Conservation (phyloP, 1,140 invertebrate species). For the Battus philenor region DNA sequence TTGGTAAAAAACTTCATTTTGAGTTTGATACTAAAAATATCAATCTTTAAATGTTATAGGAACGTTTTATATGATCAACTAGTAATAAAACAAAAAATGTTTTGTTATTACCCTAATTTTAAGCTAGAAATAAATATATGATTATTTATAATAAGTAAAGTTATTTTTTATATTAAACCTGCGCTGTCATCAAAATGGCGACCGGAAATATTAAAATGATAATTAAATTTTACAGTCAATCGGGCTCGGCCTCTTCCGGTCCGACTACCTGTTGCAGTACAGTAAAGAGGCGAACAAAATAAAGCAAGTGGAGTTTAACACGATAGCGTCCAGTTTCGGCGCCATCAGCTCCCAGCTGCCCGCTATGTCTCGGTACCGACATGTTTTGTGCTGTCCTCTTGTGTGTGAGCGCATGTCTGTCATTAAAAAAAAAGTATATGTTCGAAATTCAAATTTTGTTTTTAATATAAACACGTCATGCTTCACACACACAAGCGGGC, state of each 20-base stretch:
- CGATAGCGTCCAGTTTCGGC: conserved; percentile 84
- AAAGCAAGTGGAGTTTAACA: conserved; percentile 87
- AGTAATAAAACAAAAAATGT: no score
- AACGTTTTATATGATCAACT: no score
- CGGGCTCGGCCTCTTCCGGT: conserved; percentile 82
- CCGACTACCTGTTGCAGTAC: conserved; percentile 86
- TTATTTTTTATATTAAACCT: no score
- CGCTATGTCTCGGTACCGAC: conserved; percentile 81
- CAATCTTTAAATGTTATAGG: no score
- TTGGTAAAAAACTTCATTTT: no score
- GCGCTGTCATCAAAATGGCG: background rate
- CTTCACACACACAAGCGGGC: conserved; percentile 30
- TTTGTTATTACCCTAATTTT: no score
- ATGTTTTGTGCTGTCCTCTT: conserved; percentile 23
- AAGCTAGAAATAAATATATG: no score
- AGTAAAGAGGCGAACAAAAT: conserved; percentile 76
- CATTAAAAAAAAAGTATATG: background rate
- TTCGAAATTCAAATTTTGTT: no score
- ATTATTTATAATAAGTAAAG: no score
- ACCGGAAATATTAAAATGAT: conserved; percentile 10
- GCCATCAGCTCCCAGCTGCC: conserved; percentile 78
- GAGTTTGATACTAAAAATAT: no score
- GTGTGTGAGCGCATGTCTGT: conserved; percentile 15
- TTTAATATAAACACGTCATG: conserved; percentile 18
- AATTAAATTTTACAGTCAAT: conserved; percentile 58